Conservation (phyloP, 2,113 vertebrate genomes). For the Xiphophorus couchianus region DNA sequence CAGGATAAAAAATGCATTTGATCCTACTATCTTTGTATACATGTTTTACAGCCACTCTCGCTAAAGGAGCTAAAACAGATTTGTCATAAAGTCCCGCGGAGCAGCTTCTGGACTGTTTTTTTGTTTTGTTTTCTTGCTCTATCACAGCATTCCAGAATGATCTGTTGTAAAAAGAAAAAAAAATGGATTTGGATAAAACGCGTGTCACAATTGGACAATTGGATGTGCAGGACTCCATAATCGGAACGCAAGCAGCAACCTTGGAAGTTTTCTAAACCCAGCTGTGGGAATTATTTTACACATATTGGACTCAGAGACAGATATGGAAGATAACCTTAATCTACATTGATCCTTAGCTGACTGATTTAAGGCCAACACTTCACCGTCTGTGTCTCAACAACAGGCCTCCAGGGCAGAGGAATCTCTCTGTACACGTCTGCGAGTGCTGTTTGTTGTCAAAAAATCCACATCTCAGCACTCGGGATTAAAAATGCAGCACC, state of each 20-base stretch:
- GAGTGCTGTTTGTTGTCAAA: constrained; percentile 78
- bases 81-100: constrained; percentile 41
- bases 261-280: constrained; percentile 30
- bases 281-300: constrained; percentile 26
- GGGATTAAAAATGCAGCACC: constrained; percentile 74
- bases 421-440: constrained; percentile 58
- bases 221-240: constrained; percentile 25
- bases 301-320: constrained; percentile 38
- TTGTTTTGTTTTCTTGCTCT: background rate
- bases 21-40: constrained; percentile 50
- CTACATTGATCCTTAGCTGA: constrained; percentile 50
- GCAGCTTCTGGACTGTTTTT: background rate
- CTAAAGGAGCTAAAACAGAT: constrained; percentile 48
- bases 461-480: constrained; percentile 56
- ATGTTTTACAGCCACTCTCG: constrained; percentile 41
- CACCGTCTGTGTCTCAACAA: constrained; percentile 50
- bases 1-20: constrained; percentile 73
- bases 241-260: constrained; percentile 25
- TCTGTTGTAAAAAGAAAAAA: background rate
- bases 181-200: constrained; percentile 37
- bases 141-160: constrained; percentile 36
- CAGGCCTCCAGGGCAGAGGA: constrained; percentile 56
- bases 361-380: constrained; percentile 59
- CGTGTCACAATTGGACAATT: constrained; percentile 35
- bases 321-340: constrained; percentile 49